Percentiles rank a stretch among this genome's conserved stretches.
These are phyloP conservation scores for Panthera leo DNA, from an alignment of 2,113 vertebrate species.

Conservation along the genomic window DNA sequence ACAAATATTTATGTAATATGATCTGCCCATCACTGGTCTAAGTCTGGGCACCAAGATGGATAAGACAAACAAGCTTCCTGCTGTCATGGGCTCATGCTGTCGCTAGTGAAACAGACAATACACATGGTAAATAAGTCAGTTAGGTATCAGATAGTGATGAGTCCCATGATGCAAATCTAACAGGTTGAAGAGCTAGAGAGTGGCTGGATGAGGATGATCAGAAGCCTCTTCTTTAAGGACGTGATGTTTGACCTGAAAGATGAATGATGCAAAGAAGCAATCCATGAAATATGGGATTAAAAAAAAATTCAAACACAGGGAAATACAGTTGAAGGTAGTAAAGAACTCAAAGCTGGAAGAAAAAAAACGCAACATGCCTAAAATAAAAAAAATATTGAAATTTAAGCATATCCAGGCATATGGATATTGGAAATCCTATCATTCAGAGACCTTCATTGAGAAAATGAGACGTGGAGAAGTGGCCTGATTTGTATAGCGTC, in stretches of 20 bases:
- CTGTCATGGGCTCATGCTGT: not conserved
- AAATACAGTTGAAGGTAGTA: not conserved
- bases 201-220: not conserved
- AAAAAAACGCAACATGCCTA: not conserved
- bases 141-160: not conserved
- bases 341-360: not conserved
- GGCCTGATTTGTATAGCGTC: not conserved
- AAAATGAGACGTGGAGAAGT: not conserved
- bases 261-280: not conserved
- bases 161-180: not conserved
- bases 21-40: not conserved
- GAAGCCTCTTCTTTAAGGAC: not conserved
- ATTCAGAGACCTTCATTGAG: not conserved
- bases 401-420: not conserved
- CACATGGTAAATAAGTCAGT: not conserved
- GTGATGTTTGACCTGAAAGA: not conserved
- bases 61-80: not conserved
- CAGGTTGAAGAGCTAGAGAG: not conserved
- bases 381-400: not conserved
- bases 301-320: not conserved
- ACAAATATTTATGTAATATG: not conserved
- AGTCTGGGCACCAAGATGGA: not conserved
- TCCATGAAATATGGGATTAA: not conserved
- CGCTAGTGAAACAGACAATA: not conserved
- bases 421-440: not conserved